Evolutionary conservation across 2,113 vertebrate species (phyloP).

Genomic region (Myrmecobius fasciatus): DNA sequence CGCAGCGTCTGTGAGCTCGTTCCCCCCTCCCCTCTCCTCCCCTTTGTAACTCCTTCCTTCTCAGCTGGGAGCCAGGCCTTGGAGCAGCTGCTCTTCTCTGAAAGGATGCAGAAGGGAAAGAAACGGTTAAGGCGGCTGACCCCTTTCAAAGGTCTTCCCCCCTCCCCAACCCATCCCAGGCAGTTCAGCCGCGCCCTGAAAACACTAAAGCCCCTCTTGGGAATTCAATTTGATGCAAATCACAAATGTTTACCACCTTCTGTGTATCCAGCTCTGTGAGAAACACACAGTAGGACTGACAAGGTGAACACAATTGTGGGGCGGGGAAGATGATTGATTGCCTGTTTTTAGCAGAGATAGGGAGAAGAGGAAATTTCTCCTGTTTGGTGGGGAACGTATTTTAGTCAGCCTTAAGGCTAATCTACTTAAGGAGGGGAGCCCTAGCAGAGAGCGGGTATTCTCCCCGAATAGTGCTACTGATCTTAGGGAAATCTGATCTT

Average conservation of each 20-base stretch:
- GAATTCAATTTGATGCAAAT: not conserved
- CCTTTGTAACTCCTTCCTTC: conserved; percentile 61
- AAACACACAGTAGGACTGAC: not conserved
- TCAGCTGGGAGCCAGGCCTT: not conserved
- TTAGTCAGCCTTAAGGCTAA: not conserved
- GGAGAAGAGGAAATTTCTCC: not conserved
- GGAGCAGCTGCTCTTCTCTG: not conserved
- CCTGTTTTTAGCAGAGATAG: not conserved
- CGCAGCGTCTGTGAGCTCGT: conserved; percentile 33
- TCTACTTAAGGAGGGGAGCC: not conserved
- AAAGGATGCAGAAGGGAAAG: not conserved
- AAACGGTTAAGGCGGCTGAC: not conserved
- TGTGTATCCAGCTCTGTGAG: not conserved
- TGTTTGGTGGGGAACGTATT: not conserved
- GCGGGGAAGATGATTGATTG: not conserved
- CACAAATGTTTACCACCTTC: not conserved
- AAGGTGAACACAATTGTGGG: not conserved
- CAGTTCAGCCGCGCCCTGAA: not conserved
- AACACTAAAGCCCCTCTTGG: not conserved
- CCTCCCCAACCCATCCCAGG: not conserved
- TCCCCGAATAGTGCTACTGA: not conserved
- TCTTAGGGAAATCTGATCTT: not conserved
- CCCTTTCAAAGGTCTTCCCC: not conserved
- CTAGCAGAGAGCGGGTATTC: not conserved
- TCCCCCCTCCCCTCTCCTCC: not conserved